Evolutionary conservation across 1,140 invertebrate species (phyloP), one percentile per base, ranked within the genome.

Genomic region (Cherax destructor): DNA sequence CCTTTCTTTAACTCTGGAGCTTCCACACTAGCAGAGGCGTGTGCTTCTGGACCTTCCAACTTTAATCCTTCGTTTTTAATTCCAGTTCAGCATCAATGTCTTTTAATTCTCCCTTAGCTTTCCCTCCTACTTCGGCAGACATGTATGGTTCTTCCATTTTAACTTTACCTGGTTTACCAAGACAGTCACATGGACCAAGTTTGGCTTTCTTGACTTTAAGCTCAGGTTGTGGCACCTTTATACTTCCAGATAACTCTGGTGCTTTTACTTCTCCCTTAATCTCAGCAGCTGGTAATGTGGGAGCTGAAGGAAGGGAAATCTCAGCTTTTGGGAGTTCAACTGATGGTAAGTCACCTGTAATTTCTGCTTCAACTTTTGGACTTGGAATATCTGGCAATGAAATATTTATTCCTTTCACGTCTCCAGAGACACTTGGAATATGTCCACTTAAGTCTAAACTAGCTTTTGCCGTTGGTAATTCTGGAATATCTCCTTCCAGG

Each of bases 171-270:
- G 76, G 30, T 78, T 86, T 86, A 47, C 89, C 89, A 7, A 91
- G 72, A 86, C 89, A 91, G 16, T 83, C 83, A 85, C 81, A 85
- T 85, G 83, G 81, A 79, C 74, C 83, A 4, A 80, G 24, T 80
- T 91, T 91, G 9, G 74, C 59, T 56, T 91, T 91, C 61, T 91
- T 91, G 30, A 30, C 56, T 49, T 91, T 91, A 0, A 91, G 6
- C 61, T 91, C 59, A 41, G 81, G 69, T 30, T 74, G n/a, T 61
- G 80, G 80, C n/a, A 85, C 11, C 24, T 91, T 52, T 3, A 69
- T 9, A 30, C 24, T n/a, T 61, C 83, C 81, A 24, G 86, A 87
- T 78, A 87, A 47, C 59, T 87, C 41, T 59, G 86, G 86, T 9
- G 50, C 24, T 16, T 87, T n/a, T 16, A 87, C 49, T 61, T 87